Conservation (phyloP, 2,888 invertebrate species). For the Acrocyrtus sp. region DNA sequence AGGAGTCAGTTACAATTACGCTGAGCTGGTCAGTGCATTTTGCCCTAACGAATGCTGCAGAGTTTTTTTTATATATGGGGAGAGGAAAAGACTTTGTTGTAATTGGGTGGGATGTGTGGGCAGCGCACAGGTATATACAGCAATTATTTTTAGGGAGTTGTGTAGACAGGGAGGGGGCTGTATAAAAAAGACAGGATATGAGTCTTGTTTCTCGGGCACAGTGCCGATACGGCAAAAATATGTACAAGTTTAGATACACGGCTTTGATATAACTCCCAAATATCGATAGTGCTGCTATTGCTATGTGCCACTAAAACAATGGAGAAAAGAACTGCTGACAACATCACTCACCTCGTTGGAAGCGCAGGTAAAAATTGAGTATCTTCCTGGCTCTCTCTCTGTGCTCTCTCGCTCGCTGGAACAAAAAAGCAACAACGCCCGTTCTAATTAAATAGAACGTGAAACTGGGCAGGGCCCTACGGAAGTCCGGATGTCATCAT, state of each 20-base stretch:
- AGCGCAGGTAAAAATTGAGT: conserved; percentile 50
- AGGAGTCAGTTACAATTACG: neutral
- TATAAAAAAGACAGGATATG: conserved; percentile 18
- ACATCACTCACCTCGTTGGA: neutral
- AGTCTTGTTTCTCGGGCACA: conserved; percentile 16
- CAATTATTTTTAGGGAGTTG: too few species aligned
- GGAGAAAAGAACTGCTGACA: too few species aligned
- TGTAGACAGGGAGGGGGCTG: neutral
- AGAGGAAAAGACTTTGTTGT: neutral
- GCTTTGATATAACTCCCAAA: neutral
- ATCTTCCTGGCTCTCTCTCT: too few species aligned
- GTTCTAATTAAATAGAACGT: conserved; percentile 57
- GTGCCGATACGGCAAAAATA: conserved; percentile 1
- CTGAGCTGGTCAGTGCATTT: too few species aligned
- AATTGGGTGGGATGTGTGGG: neutral
- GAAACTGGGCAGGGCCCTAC: conserved; percentile 52
- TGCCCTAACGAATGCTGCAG: too few species aligned
- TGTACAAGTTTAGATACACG: too few species aligned
- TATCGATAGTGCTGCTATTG: neutral
- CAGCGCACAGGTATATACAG: too few species aligned
- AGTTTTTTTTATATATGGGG: too few species aligned
- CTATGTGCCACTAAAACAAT: neutral
- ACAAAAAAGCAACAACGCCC: conserved; percentile 56
- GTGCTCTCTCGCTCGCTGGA: too few species aligned
- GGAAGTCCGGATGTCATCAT: conserved; percentile 59